Evolutionary conservation across 2,888 invertebrate species (phyloP).

Genomic region (Augochlorella aurata): DNA sequence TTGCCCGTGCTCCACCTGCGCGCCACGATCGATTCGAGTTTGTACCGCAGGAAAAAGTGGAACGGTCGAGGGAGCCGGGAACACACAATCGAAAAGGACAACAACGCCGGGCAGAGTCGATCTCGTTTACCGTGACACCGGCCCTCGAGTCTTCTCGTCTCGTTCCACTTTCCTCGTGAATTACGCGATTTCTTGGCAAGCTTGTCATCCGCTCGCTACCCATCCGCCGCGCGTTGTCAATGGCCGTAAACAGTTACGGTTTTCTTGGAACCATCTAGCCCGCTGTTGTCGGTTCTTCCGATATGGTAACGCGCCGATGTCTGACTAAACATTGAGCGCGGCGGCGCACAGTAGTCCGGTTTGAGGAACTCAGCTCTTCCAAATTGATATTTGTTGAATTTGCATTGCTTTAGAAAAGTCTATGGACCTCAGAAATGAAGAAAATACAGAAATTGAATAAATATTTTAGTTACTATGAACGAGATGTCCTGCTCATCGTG

Average conservation of each 20-base stretch:
- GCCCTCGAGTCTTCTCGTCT: not conserved
- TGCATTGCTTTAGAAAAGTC: no score
- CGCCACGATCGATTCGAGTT: constrained; percentile 3
- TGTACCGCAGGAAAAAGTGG: not conserved
- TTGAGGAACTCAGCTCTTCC: no score
- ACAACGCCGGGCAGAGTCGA: constrained; percentile 13
- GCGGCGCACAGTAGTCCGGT: constrained; percentile 6
- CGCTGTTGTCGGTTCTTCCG: constrained; percentile 28
- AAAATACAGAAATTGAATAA: no score
- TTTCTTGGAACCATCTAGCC: constrained; percentile 14
- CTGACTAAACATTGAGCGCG: constrained; percentile 54
- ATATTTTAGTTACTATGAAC: no score
- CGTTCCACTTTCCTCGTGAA: constrained; percentile 12
- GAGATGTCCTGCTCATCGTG: no score
- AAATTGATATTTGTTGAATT: no score
- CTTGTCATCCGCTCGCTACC: constrained; percentile 55
- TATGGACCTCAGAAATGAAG: no score
- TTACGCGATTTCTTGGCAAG: constrained; percentile 54
- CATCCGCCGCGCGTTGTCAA: constrained; percentile 45
- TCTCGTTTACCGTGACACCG: constrained; percentile 28
- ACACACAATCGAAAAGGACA: constrained; percentile 9
- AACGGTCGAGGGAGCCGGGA: not conserved
- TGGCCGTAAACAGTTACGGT: constrained; percentile 31
- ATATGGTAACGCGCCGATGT: constrained; percentile 4
- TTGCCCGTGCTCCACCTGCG: not conserved